Base-by-base conservation (phyloP, 2,113 vertebrate genomes). In the Manacus vitellinus region DNA sequence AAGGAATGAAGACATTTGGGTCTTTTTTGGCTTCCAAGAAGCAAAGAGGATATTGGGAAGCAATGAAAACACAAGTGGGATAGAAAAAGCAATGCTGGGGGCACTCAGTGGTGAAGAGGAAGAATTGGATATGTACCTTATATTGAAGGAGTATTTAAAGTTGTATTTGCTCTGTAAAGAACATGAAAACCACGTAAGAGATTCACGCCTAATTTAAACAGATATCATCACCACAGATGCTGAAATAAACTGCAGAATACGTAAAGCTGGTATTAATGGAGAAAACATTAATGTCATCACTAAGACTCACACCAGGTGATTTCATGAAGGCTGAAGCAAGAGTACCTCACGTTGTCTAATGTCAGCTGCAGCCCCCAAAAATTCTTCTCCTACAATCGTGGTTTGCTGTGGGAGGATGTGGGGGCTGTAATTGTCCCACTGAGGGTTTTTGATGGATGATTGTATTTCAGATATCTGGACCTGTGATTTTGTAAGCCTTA, bases 351-450 rank as follows among this genome's bases (percentile, higher is more conserved):
- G 9, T 31, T 70, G 75, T 31, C 75, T 75, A 23, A 94, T 92
- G 37, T 81, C 83, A 92, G 95, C 78, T 83, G 59, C 94, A 90
- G 86, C 67, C 78, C 87, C 85, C 70, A 61, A 90, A 76, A 75
- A 68, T 55, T 92, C 33, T 92, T 86, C 86, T 83, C 62, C 85
- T 94, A 44, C 63, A 95, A 71, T 90, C 84, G 35, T 52, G 41
- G 71, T 94, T 89, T 81, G 54, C 55, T 88, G 93, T 95, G 54
- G 93, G 95, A 96, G 84, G 93, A 94, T 88, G 78, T 86, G 93
- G 93, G 93, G 94, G 93, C 77, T 80, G 86, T 89, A 96, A 97
- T 72, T 97, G 96, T 76, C 95, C 96, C 89, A 75, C 44, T 49
- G 89, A 92, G 89, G 93, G 37, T 67, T 96, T 97, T 75, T 96